Evolutionary conservation across 2,888 invertebrate genomes (phyloP), one percentile per base, ranked within the genome.

Genomic region (Drosophila siamana): DNA sequence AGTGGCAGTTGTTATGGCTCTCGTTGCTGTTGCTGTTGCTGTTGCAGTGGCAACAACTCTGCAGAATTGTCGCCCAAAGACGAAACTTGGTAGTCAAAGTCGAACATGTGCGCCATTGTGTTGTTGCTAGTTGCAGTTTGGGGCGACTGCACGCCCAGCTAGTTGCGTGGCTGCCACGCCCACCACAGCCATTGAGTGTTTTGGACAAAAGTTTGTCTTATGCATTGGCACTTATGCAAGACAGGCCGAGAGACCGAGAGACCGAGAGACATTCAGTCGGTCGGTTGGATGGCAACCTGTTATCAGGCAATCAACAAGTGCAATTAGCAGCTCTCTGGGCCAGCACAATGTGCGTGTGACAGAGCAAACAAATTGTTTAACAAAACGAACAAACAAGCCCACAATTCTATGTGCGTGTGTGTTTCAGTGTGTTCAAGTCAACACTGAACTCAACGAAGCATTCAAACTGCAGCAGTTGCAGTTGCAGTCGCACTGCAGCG

Each of bases 261-360:
- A 52, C 54, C 13, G 43, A 24, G 16, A 3, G 36, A 47, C 26
- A 22, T 44, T 30, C 9, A 1, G n/a, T 19, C 11, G 47, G 38
- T 30, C 13, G 24, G 24, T 22, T 9, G 16, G 43, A 63, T 33
- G 57, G 65, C 76, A 70, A 77, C 80, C 77, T 74, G 86, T 83
- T 84, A 84, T 84, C 83, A 86, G 69, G 63, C 69, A 86, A 88
- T 88, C 83, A 84, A 84, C 83, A 84, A 88, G 83, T 84, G 88
- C 83, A 84, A 84, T 84, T 84, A 84, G 84, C 84, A 86, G 84
- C 68, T 74, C 63, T 56, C 68, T 82, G 68, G 50, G 54, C 63
- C 47, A 59, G 48, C 63, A 82, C 88, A 88, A 88, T 82, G 76
- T 67, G 80, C 86, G 87, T 88, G 84, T 77, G 77, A 83, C 84